phyloP scores from a whole-genome alignment of 2,888 invertebrate genomes.

The Heliconius charithonia region DNA sequence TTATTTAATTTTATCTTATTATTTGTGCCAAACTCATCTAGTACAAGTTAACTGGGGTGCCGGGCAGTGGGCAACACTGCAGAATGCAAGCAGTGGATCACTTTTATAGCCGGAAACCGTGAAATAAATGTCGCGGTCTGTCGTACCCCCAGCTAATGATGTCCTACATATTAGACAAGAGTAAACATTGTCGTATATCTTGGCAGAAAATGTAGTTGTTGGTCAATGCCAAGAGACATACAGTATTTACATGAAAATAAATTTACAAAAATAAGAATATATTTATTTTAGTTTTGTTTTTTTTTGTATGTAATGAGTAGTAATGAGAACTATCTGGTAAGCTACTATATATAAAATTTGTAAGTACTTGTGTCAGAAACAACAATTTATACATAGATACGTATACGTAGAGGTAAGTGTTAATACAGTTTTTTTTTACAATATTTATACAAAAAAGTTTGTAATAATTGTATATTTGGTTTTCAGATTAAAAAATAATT shows the following conservation, averaged over 20 bases:
- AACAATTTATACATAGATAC: too few species aligned
- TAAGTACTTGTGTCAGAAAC: not conserved
- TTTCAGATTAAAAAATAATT: too few species aligned
- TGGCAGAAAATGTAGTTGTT: slow-evolving; percentile 24
- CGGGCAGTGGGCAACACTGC: slow-evolving; percentile 69
- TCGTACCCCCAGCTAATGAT: slow-evolving; percentile 78
- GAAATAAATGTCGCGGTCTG: slow-evolving; percentile 83
- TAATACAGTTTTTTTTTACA: too few species aligned
- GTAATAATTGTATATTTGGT: too few species aligned
- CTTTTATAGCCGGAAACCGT: slow-evolving; percentile 84
- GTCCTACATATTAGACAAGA: slow-evolving; percentile 63
- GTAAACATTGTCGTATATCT: slow-evolving; percentile 59
- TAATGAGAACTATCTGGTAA: not conserved
- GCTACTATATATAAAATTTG: not conserved
- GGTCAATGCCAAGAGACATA: slow-evolving; percentile 21
- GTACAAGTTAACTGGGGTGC: slow-evolving; percentile 44
- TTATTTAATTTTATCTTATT: not conserved
- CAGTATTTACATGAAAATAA: not conserved
- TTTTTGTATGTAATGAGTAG: not conserved
- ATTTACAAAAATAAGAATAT: not conserved
- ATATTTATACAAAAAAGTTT: too few species aligned
- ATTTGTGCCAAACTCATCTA: slow-evolving; percentile 51
- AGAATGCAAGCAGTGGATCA: slow-evolving; percentile 83
- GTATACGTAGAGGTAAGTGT: too few species aligned
- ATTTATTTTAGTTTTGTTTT: not conserved